Base-by-base conservation (phyloP, 1,140 invertebrate species). In the Ctenoplectra terminalis region DNA sequence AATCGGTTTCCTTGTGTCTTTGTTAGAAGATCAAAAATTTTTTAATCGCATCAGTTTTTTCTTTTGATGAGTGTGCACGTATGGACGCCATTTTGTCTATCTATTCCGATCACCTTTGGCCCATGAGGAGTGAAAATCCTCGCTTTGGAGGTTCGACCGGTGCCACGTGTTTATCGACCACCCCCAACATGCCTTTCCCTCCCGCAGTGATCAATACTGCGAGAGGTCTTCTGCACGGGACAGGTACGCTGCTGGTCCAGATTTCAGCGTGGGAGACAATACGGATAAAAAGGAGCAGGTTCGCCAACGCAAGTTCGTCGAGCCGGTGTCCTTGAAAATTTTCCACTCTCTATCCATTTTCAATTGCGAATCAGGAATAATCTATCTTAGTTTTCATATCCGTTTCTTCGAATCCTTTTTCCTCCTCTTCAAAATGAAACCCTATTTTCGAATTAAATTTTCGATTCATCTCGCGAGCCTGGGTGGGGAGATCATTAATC, bases 161-260 rank as follows among this genome's bases (percentile, higher is more conserved):
- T 52, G 67, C 69, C 78, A 82, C 85, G 73, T 89, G 85, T 66
- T 83, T 64, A 54, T 84, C 64, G 78, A 78, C 77, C 66, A n/a
- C 46, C 72, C 74, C 70, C 69, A 72, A 66, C 75, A 37, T 84
- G 40, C 74, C 64, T 88, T 72, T 60, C 63, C 75, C 83, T 60
- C 69, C 82, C 66, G 34, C 61, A 85, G 81, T 90, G 87, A 91
- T 91, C 90, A 91, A 91, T 91, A 91, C 89, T 88, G 71, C 77
- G 73, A 78, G 73, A 87, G 78, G 83, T 83, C 74, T 85, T 78
- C 88, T 90, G 87, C 88, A 82, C 66, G 37, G 74, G 88, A 90
- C 89, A 89, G 89, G 84, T 86, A 81, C 50, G 76, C 34, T 72
- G 66, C 48, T 87, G 82, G 67, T 87, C 85, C 64, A 86, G 76